Conservation (phyloP, 1,140 invertebrate genomes). For the Pachyrhynchus sulphureomaculatus region DNA sequence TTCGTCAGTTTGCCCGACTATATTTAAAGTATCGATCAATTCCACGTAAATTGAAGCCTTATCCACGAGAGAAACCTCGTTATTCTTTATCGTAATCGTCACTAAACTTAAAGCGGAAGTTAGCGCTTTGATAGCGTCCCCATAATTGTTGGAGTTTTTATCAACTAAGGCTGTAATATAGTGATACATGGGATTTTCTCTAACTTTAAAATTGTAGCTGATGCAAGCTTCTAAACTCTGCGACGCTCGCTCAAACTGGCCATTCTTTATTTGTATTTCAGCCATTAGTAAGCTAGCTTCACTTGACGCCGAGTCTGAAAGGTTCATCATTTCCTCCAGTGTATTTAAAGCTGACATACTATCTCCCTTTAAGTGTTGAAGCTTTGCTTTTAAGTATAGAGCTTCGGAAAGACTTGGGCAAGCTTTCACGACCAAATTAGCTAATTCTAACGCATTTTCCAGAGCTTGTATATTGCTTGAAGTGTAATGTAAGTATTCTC, state of each 20-base stretch:
- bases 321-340: constrained; percentile 73
- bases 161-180: constrained; percentile 81
- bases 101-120: constrained; percentile 66
- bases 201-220: constrained; percentile 87
- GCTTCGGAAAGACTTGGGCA: constrained; percentile 80
- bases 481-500: constrained; percentile 74
- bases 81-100: constrained; percentile 41
- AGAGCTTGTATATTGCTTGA: constrained; percentile 53
- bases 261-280: constrained; percentile 76
- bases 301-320: constrained; percentile 68
- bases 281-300: constrained; percentile 86
- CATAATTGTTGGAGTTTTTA: constrained; percentile 71
- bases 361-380: constrained; percentile 79
- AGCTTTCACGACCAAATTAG: constrained; percentile 73
- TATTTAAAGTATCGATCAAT: constrained; percentile 75
- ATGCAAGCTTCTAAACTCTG: constrained; percentile 78
- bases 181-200: constrained; percentile 89
- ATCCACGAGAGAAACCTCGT: constrained; percentile 69
- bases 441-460: constrained; percentile 46
- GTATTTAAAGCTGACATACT: constrained; percentile 63
- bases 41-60: constrained; percentile 86
- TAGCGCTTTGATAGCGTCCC: constrained; percentile 76
- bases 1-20: constrained; percentile 72
- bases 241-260: constrained; percentile 74
- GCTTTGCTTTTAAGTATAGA: constrained; percentile 74